Conservation (phyloP, 1,140 invertebrate genomes). For the Lepeophtheirus salmonis region DNA sequence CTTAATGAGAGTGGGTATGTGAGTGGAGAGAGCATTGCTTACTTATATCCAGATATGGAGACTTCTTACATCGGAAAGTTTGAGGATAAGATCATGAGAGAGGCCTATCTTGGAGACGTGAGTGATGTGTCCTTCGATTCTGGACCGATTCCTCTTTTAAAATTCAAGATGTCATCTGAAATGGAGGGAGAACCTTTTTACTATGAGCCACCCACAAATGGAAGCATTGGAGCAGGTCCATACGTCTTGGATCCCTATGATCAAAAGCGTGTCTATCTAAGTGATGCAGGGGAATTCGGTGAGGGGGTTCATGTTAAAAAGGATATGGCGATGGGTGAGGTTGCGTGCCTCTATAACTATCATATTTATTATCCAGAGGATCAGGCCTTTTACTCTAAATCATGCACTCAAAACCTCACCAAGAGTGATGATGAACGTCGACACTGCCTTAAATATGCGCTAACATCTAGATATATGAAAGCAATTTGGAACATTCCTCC, state of each 20-base stretch:
- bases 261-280: slow-evolving; percentile 4
- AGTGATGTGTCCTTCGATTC: neutral
- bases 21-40: neutral
- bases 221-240: slow-evolving; percentile 6
- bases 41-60: slow-evolving; percentile 5
- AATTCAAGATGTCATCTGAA: neutral
- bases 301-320: neutral
- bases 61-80: neutral
- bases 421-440: slow-evolving; percentile 1
- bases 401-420: neutral
- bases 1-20: neutral
- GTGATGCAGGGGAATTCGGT: neutral
- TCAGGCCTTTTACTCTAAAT: neutral
- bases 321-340: neutral
- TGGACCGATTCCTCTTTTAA: neutral
- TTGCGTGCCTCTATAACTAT: neutral
- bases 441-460: slow-evolving; percentile 7
- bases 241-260: neutral
- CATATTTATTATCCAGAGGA: slow-evolving; percentile 3
- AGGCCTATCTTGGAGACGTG: neutral
- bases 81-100: slow-evolving; percentile 8
- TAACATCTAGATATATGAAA: neutral
- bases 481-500: slow-evolving; percentile 1
- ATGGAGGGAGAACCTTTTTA: slow-evolving; percentile 1
- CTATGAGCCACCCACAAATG: slow-evolving; percentile 3